Conservation (phyloP, 2,888 invertebrate species). For the Xestobium rufovillosum region DNA sequence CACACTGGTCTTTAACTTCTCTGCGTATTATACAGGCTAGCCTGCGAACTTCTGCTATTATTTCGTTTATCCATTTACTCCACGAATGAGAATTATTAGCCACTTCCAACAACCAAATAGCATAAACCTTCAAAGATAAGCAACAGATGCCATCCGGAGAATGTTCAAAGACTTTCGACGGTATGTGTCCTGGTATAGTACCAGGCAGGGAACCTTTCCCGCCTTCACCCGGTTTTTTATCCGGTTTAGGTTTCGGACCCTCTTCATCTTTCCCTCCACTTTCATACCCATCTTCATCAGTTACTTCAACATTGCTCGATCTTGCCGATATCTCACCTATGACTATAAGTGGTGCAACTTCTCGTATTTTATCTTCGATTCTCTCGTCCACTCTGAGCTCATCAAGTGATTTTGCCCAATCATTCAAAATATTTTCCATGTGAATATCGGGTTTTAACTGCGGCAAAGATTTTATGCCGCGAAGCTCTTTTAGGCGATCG, state of each 20-base stretch:
- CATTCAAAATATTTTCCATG: conserved; percentile 29
- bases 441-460: conserved; percentile 5
- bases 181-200: conserved; percentile 27
- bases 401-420: conserved; percentile 31
- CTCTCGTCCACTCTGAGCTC: conserved; percentile 28
- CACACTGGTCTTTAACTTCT: conserved; percentile 26
- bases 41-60: conserved; percentile 31
- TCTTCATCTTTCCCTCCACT: conserved; percentile 9
- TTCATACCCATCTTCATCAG: conserved; percentile 3
- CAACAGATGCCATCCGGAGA: conserved; percentile 36
- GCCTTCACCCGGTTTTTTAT: neutral
- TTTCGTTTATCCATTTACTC: conserved; percentile 36
- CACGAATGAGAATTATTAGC: conserved; percentile 38
- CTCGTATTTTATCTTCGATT: conserved; percentile 27
- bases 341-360: conserved; percentile 26
- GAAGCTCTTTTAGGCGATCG: conserved; percentile 25
- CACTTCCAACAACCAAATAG: conserved; percentile 37
- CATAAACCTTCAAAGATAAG: conserved; percentile 37
- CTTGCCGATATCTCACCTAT: conserved; percentile 21
- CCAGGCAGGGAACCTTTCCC: too few relatives aligned
- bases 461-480: conserved; percentile 14
- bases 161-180: conserved; percentile 32
- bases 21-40: conserved; percentile 20
- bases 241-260: conserved; percentile 2
- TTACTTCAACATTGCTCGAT: conserved; percentile 4